Evolutionary conservation across 2,113 vertebrate genomes (phyloP).

Genomic region (Prietella phreatophila): DNA sequence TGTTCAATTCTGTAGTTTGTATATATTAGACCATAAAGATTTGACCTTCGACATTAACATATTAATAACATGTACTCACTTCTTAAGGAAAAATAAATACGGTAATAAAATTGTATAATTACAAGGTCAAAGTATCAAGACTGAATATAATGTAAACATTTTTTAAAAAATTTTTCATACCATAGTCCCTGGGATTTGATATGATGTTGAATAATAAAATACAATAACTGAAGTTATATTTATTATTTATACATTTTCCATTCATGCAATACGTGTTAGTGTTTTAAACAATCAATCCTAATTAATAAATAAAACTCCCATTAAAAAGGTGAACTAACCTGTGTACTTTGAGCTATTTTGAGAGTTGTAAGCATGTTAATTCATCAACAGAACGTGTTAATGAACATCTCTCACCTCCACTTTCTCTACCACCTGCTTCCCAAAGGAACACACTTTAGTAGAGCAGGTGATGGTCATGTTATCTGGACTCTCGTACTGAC

Average conservation of each 20-base stretch:
- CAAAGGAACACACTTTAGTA: constrained; percentile 26
- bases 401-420: constrained; percentile 14
- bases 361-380: not conserved
- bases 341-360: not conserved
- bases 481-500: constrained; percentile 82
- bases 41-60: not conserved
- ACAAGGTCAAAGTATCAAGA: not conserved
- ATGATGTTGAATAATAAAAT: not conserved
- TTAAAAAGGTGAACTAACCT: not conserved
- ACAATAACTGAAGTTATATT: not conserved
- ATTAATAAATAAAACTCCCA: not conserved
- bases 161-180: not conserved
- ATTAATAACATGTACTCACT: not conserved
- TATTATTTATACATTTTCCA: not conserved
- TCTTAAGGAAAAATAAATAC: not conserved
- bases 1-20: not conserved
- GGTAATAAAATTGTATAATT: not conserved
- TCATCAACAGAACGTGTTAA: not conserved
- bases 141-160: not conserved
- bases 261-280: not conserved
- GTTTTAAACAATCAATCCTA: not conserved
- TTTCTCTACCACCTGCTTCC: constrained; percentile 32
- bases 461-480: constrained; percentile 37
- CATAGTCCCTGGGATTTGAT: not conserved
- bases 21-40: not conserved